Evolutionary conservation across 2,113 vertebrate genomes (phyloP).

Genomic region (Hyperoodon ampullatus): DNA sequence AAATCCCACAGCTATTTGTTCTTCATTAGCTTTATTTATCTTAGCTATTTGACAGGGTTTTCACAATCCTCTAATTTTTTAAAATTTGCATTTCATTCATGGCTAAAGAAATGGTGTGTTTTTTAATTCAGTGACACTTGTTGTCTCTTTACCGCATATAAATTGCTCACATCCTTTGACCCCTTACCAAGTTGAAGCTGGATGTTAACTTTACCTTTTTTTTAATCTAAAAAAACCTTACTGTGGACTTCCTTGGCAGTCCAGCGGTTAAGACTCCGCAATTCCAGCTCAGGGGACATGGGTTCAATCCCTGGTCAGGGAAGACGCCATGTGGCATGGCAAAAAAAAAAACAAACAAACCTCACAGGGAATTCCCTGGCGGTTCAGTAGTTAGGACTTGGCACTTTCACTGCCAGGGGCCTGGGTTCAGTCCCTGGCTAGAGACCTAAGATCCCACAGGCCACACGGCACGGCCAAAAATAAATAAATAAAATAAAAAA

Average conservation of each 20-base stretch:
- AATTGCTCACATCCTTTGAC: neutral
- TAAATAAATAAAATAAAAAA: neutral
- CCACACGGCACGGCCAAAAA: neutral
- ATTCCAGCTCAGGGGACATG: neutral
- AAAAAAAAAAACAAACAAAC: neutral
- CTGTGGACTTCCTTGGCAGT: neutral
- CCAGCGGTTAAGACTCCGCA: neutral
- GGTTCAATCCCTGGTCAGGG: neutral
- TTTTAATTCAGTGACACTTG: neutral
- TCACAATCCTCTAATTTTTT: neutral
- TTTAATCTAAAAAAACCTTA: neutral
- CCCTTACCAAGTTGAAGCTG: neutral
- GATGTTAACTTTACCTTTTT: neutral
- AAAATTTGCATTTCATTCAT: neutral
- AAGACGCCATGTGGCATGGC: neutral
- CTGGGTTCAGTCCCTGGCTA: neutral
- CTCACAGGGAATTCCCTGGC: neutral
- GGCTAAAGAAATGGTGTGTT: neutral
- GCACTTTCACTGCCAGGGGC: neutral
- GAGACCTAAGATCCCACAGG: neutral
- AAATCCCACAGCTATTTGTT: neutral
- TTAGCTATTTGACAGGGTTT: neutral
- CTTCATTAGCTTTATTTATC: neutral
- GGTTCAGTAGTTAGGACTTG: neutral
- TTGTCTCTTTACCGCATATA: neutral